Evolutionary conservation across 2,113 vertebrate genomes (phyloP), one percentile per base, ranked within the genome.

Genomic region (Carollia perspicillata): DNA sequence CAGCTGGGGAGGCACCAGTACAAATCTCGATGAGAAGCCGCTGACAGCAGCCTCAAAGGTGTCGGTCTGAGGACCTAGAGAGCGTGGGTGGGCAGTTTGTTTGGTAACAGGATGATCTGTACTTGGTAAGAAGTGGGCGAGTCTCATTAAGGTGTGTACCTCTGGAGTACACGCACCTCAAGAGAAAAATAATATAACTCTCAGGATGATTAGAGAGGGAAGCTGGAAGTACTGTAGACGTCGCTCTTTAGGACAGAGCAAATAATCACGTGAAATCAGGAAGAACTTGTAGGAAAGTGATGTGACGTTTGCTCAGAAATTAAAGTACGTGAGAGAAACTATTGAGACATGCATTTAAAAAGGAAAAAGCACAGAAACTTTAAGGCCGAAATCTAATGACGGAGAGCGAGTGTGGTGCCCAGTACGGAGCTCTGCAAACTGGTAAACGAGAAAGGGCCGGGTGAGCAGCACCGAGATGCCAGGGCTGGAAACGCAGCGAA

Each of bases 221-320:
- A 84, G 40, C 20, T 33, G 58, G 58, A 93, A 65, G 68, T 78
- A 71, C 53, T 77, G 51, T 0, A 93, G 20, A 78, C 81, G 35
- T 66, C 87, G 85, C n/a, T 81, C 33, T 71, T 35, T 68, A 51
- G 33, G 60, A 84, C 4, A 40, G 26, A 65, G 42, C 8, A 80
- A 44, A 93, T 40, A 55, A 49, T 51, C 68, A 69, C 75, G 77
- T 37, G 69, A 47, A 84, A 78, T 68, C 55, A 65, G 93, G 22
- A 90, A 79, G 75, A 87, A 74, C 16, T 26, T 89, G 30, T 13
- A 77, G 6, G 93, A 53, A 26, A 69, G 85, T 63, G 40, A 69
- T 72, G 18, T 26, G 92, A 13, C 53, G 53, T 95, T 58, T 90
- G 44, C 18, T 92, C 47, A 97, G 71, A 88, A 88, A 79, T 79